phyloP scores from a whole-genome alignment of 2,113 vertebrate species.

The Anser cygnoides region DNA sequence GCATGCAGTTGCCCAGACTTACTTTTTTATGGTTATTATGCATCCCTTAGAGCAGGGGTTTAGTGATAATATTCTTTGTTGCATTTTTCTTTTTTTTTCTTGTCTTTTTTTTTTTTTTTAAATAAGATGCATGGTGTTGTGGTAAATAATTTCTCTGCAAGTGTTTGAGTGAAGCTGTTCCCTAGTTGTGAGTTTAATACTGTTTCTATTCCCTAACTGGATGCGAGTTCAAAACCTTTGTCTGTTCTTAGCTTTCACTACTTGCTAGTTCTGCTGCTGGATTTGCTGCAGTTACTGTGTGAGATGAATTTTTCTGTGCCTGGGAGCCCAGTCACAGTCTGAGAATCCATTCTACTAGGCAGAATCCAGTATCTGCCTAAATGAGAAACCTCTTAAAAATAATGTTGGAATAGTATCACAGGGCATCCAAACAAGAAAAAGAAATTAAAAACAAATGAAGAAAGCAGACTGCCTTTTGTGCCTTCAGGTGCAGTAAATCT shows the following conservation, averaged over 20 bases:
- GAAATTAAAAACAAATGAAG: slow-evolving; percentile 6
- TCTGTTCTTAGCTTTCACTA: background rate
- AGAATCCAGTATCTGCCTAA: background rate
- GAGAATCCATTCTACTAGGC: background rate
- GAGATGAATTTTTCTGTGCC: background rate
- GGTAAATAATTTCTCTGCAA: slow-evolving; percentile 2
- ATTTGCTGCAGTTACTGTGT: background rate
- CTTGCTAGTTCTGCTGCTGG: background rate
- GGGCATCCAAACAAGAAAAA: slow-evolving; percentile 40
- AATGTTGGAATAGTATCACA: slow-evolving; percentile 15
- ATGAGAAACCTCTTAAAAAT: slow-evolving; percentile 9
- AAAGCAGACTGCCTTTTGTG: slow-evolving; percentile 4
- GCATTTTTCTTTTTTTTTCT: background rate
- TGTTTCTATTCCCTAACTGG: background rate
- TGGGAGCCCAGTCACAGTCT: background rate
- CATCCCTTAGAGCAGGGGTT: background rate
- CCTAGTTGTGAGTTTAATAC: background rate
- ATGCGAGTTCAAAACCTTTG: background rate
- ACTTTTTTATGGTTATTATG: background rate
- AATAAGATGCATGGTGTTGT: background rate
- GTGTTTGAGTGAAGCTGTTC: background rate
- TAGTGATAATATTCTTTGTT: background rate
- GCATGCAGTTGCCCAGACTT: background rate
- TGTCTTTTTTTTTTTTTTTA: background rate
- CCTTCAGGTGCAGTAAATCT: slow-evolving; percentile 43